Percentiles rank a stretch among this genome's conserved stretches.
Conservation (phyloP, 1,140 invertebrate genomes). For the Nephila pilipes region DNA sequence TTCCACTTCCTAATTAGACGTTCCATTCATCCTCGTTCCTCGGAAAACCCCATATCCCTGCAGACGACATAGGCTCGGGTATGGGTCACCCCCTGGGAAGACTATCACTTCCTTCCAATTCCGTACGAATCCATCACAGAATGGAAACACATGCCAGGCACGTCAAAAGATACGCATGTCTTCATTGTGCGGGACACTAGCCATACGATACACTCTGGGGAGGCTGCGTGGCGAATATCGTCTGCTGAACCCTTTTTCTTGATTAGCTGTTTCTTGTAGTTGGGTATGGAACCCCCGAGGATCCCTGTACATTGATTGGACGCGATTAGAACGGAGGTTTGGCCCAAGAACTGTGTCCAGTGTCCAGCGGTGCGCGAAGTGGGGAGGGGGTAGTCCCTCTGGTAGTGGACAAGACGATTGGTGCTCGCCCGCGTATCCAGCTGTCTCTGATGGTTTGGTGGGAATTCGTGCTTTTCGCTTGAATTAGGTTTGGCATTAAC, state of each 20-base stretch:
- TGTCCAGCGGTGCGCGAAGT: neutral
- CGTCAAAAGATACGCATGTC: slow-evolving; percentile 17
- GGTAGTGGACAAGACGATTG: slow-evolving; percentile 23
- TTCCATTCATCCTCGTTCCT: neutral
- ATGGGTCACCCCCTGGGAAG: neutral
- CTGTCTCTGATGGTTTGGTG: slow-evolving; percentile 7
- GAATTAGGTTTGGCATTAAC: slow-evolving; percentile 38
- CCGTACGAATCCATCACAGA: slow-evolving; percentile 51
- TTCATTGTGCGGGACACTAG: slow-evolving; percentile 23
- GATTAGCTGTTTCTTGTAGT: slow-evolving; percentile 51
- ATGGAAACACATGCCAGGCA: slow-evolving; percentile 3
- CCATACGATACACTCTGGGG: slow-evolving; percentile 43
- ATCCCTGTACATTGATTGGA: slow-evolving; percentile 52
- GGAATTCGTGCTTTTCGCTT: slow-evolving; percentile 10
- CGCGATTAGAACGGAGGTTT: slow-evolving; percentile 22
- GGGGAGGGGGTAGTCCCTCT: neutral
- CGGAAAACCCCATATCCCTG: neutral
- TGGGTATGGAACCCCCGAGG: neutral
- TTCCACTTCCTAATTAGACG: slow-evolving; percentile 6
- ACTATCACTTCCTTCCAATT: slow-evolving; percentile 55
- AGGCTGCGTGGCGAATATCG: neutral
- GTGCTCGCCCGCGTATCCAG: neutral
- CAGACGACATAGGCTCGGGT: neutral
- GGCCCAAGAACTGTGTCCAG: slow-evolving; percentile 9
- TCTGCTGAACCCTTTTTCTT: slow-evolving; percentile 49